Base-by-base conservation (phyloP, 2,113 vertebrate species). In the Hippocampus guttulatus region DNA sequence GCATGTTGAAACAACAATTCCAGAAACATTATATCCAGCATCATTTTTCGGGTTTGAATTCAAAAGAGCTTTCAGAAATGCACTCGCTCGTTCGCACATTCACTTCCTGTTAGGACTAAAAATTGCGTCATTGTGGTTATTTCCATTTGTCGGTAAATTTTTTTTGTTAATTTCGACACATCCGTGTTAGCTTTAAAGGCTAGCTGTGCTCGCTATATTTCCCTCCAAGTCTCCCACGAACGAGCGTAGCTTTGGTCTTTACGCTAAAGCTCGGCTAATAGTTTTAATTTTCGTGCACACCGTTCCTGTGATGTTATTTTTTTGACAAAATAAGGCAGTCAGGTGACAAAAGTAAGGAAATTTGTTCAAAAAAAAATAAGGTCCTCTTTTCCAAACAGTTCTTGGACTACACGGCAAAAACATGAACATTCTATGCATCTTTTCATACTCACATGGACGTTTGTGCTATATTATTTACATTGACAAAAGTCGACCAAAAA, bases 391-490 rank as follows among this genome's bases (percentile, higher is more conserved):
- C 23, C n/a, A 57, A 25, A 23, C n/a, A 14, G 30, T 25, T 14
- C 43, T 3, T 38, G 0, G 3, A 8, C 8, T 1, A 68, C 67
- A 54, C 4, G 11, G 67, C 23, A 20, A 12, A 40, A 68, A n/a
- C 8, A 18, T 40, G 62, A 21, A 21, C 4, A 61, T 66, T 49
- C 14, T 40, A 57, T 2, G 27, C 7, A 21, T 40, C 33, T 43
- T 51, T 52, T 9, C 38, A 54, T 7, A 54, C 7, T 25, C 15
- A 3, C 16, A 1, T 38, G 81, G 73, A 79, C 57, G 71, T 90
- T 86, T 89, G 90, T 84, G 88, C 87, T 91, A 91, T 89, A 88
- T 87, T 90, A 91, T 88, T 89, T 69, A 90, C 82, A 61, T 77
- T 80, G 75, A 76, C 80, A 88, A 88, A 84, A 83, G 89, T 58